Conservation (phyloP, 1,140 invertebrate genomes). For the Drosophila willistoni region DNA sequence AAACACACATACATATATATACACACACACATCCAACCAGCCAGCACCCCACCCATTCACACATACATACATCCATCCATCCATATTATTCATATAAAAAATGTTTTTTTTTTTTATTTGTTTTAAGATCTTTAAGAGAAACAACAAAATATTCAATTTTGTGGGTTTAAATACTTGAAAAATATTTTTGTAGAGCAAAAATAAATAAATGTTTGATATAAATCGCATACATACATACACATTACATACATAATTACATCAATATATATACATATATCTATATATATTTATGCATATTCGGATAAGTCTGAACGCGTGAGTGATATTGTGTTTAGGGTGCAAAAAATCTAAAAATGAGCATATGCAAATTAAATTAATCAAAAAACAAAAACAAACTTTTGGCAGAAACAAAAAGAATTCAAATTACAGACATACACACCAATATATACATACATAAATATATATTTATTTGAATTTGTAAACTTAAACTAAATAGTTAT, state of each 20-base stretch:
- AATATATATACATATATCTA: slow-evolving; percentile 15
- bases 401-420: slow-evolving; percentile 8
- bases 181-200: slow-evolving; percentile 12
- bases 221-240: slow-evolving; percentile 1
- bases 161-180: not conserved
- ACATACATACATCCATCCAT: not conserved
- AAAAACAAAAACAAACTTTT: slow-evolving; percentile 40
- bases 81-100: slow-evolving; percentile 15
- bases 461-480: slow-evolving; percentile 49
- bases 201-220: slow-evolving; percentile 1
- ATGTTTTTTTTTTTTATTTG: slow-evolving; percentile 2
- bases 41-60: not conserved
- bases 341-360: slow-evolving; percentile 49
- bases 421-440: slow-evolving; percentile 28
- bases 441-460: slow-evolving; percentile 32
- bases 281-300: slow-evolving; percentile 73
- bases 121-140: not conserved
- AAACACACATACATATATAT: not conserved
- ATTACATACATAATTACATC: slow-evolving; percentile 4
- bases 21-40: not conserved
- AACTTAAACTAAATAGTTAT: slow-evolving; percentile 9
- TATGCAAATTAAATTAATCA: slow-evolving; percentile 54
- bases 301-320: slow-evolving; percentile 83
- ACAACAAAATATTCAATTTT: not conserved
- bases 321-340: slow-evolving; percentile 83